Evolutionary conservation across 2,797 vertebrate genomes (phyloP), one percentile per base, ranked within the genome.

Genomic region (Sitta carolinensis): DNA sequence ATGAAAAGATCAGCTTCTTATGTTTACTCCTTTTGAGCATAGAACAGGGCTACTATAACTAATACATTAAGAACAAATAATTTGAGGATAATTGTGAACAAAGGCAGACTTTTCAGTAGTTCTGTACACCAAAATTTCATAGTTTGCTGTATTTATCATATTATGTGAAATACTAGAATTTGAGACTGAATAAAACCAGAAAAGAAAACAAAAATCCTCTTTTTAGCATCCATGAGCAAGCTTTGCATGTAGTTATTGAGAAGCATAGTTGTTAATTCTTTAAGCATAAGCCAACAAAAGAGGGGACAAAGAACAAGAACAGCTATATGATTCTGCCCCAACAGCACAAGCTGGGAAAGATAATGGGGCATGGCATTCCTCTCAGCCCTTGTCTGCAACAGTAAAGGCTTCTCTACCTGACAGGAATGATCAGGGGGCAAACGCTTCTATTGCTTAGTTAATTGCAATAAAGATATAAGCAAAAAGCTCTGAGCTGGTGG

Each of bases 321-420:
- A 63, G 27, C 3, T 72, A 45, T 5, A 11, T 21, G 14, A 75
- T 79, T 61, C 16, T 62, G 9, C 2, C 16, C 20, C 20, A 11
- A 23, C 7, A 75, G n/a, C 13, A 34, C 16, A 75, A 63, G 13
- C 27, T 29, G 82, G 26, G 5, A 42, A 79, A 72, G 6, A 17
- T 8, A 64, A 30, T 0, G 2, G 13, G 5, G 1, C 2, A 9
- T 47, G 16, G 16, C 11, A 11, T 59, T 74, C 30, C 4, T 69
- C 38, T 84, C 15, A 48, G n/a, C 10, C 36, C 22, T n/a, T 29
- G 9, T 21, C 42, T 69, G 27, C 62, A 50, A 40, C 4, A 61
- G 13, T 16, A 84, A 73, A 58, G 12, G 1, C 5, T 59, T 64
- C 22, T 32, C 7, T 45, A 21, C 38, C 73, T 67, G 48, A 48